Evolutionary conservation across 2,113 vertebrate species (phyloP).

Genomic region (Odocoileus hemionus): DNA sequence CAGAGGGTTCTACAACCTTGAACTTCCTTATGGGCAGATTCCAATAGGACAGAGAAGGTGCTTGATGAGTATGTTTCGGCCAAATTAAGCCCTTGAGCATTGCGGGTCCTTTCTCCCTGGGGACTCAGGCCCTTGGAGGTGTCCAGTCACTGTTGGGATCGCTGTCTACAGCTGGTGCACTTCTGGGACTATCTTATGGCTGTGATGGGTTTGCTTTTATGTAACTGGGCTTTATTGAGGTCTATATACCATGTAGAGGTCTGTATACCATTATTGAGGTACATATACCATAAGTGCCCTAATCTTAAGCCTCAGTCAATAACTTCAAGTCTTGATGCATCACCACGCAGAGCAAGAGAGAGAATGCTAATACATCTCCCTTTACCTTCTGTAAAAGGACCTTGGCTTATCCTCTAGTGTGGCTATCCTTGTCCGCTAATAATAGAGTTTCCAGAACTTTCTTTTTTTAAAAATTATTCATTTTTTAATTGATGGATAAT

Average conservation of each 20-base stretch:
- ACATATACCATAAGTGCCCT: background rate
- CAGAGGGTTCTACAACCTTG: background rate
- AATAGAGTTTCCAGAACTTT: background rate
- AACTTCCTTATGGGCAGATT: background rate
- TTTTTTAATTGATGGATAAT: background rate
- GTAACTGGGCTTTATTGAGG: background rate
- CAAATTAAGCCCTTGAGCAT: background rate
- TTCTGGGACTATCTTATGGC: no score
- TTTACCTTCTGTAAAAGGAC: background rate
- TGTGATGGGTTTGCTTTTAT: no score
- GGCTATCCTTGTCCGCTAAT: background rate
- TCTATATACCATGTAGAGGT: background rate
- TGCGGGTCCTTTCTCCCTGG: background rate
- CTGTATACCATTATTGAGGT: background rate
- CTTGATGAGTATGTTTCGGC: background rate
- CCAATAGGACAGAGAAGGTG: background rate
- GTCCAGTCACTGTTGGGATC: background rate
- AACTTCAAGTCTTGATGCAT: background rate
- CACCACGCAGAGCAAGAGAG: background rate
- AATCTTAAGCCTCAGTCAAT: background rate
- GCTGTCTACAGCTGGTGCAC: background rate
- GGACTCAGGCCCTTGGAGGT: background rate
- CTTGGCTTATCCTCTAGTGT: background rate
- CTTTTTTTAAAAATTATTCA: background rate
- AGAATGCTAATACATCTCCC: background rate